Conservation (phyloP, 2,888 invertebrate genomes). For the Drosophila maculinotata region DNA sequence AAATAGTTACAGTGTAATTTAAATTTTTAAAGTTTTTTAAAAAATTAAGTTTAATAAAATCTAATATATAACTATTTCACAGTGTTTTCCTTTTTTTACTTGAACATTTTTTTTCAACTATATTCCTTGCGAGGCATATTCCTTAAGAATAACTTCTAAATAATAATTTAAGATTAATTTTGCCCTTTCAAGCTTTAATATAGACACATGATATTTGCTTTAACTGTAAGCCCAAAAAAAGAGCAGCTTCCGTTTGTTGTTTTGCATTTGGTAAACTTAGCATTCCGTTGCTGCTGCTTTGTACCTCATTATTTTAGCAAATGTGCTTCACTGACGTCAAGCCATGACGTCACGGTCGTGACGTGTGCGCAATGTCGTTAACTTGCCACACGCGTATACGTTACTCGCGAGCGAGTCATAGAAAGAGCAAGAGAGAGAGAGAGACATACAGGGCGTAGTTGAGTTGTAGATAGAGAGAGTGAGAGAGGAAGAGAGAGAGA, state of each 20-base stretch:
- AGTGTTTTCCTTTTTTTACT: too few species aligned
- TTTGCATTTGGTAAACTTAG: slow-evolving; percentile 33
- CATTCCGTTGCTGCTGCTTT: slow-evolving; percentile 32
- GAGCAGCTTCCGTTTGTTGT: slow-evolving; percentile 9
- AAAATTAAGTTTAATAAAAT: too few species aligned
- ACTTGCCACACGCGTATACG: slow-evolving; percentile 16
- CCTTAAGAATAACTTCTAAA: too few species aligned
- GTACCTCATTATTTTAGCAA: slow-evolving; percentile 29
- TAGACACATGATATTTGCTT: not conserved
- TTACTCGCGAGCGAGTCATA: too few species aligned
- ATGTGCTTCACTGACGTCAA: slow-evolving; percentile 69
- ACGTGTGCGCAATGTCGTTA: slow-evolving; percentile 53
- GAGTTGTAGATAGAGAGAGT: not conserved
- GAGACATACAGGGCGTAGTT: too few species aligned
- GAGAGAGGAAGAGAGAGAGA: not conserved
- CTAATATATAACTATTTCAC: too few species aligned
- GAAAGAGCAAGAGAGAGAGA: not conserved
- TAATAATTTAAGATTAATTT: not conserved
- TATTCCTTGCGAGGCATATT: not conserved
- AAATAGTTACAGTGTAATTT: too few species aligned
- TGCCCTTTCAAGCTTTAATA: not conserved
- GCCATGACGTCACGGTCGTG: slow-evolving; percentile 68
- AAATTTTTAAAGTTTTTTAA: too few species aligned
- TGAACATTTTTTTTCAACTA: too few species aligned
- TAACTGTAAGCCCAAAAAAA: slow-evolving; percentile 2